Conservation (phyloP, 2,888 invertebrate species). For the Oxystoma pomonae region DNA sequence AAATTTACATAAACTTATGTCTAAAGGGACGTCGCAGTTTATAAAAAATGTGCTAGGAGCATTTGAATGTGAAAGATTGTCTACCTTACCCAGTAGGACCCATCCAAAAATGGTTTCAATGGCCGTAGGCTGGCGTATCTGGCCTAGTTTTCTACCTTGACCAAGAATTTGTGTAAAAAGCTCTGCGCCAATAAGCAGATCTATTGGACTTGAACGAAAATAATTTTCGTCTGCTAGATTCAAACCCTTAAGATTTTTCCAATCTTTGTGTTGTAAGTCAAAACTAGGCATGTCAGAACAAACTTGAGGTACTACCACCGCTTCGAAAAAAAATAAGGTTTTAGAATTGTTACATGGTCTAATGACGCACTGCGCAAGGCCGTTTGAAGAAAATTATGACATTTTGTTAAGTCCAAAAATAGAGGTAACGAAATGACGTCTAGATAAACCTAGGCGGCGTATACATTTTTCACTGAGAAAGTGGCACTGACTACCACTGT, state of each 20-base stretch:
- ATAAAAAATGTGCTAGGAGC: not conserved
- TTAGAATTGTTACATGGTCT: not conserved
- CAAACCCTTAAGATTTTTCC: conserved; percentile 4
- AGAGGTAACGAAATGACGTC: conserved; percentile 1
- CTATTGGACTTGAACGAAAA: not conserved
- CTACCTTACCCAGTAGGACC: not conserved
- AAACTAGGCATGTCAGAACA: conserved; percentile 6
- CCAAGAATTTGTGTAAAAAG: not conserved
- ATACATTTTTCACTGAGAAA: conserved; percentile 7
- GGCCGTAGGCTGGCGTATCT: conserved; percentile 1
- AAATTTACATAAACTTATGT: conserved; percentile 5
- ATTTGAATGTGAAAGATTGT: not conserved
- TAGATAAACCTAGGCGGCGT: not conserved
- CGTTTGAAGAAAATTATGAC: conserved; percentile 4
- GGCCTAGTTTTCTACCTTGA: not conserved
- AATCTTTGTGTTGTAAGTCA: not conserved
- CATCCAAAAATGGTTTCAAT: conserved; percentile 8
- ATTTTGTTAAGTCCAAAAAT: conserved; percentile 4
- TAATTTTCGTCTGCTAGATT: conserved; percentile 2
- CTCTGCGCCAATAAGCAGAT: not conserved
- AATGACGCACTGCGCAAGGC: conserved; percentile 2
- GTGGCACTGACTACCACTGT: conserved; percentile 1
- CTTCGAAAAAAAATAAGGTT: conserved; percentile 5
- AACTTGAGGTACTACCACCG: not conserved
- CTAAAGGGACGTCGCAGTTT: conserved; percentile 1